phyloP scores from a whole-genome alignment of 2,888 invertebrate genomes.

The Hypomecis punctinalis region DNA sequence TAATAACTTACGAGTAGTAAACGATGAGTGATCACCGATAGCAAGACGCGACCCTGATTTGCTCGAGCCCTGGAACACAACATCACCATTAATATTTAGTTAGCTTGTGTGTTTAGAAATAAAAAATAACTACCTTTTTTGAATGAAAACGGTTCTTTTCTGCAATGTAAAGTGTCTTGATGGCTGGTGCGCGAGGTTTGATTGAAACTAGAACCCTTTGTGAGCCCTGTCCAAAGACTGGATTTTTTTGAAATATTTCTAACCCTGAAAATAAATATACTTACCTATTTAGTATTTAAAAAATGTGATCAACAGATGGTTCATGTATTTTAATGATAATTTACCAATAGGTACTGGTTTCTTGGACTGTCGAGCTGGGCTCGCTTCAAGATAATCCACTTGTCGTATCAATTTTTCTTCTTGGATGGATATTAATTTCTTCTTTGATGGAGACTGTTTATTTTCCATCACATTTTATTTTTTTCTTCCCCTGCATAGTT shows the following conservation, averaged over 20 bases:
- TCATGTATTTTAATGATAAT: conserved; percentile 10
- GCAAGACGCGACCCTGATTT: conserved; percentile 69
- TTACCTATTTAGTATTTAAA: conserved; percentile 12
- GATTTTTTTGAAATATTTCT: conserved; percentile 65
- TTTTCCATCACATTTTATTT: conserved; percentile 82
- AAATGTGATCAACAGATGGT: background rate
- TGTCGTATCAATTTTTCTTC: conserved; percentile 72
- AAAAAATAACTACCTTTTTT: conserved; percentile 59
- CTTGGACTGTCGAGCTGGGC: conserved; percentile 52
- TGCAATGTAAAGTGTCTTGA: conserved; percentile 71
- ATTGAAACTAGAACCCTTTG: conserved; percentile 72
- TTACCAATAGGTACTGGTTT: conserved; percentile 65
- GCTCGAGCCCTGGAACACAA: conserved; percentile 63
- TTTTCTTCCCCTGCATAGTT: conserved; percentile 76
- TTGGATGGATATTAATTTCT: conserved; percentile 70
- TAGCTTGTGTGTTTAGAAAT: background rate
- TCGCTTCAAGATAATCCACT: conserved; percentile 57
- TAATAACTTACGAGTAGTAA: conserved; percentile 63
- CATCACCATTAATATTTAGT: background rate
- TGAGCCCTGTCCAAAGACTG: conserved; percentile 53
- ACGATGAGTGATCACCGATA: conserved; percentile 73
- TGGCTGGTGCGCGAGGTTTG: conserved; percentile 66
- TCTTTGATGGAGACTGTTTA: conserved; percentile 75
- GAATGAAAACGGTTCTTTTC: conserved; percentile 65
- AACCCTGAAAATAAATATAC: conserved; percentile 55